A percentile compares a stretch with the other conserved stretches of the same genome.
phyloP scores from a whole-genome alignment of 2,888 invertebrate genomes.

The Chymomyza caudatula region DNA sequence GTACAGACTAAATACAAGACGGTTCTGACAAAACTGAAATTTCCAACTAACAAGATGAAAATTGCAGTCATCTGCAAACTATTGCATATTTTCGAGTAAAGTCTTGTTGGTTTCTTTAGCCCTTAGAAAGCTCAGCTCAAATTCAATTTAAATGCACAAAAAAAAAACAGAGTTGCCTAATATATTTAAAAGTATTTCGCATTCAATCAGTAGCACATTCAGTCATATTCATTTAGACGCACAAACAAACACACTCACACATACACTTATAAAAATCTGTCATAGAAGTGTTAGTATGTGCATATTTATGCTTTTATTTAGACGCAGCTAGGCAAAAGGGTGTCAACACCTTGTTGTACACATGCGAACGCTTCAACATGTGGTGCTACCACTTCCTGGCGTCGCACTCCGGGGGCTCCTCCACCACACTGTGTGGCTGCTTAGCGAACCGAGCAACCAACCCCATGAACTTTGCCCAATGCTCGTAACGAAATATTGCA shows the following conservation, averaged over 20 bases:
- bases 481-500: neutral
- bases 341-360: neutral
- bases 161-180: neutral
- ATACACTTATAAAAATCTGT: neutral
- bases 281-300: neutral
- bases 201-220: conserved; percentile 12
- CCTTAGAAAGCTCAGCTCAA: no score
- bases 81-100: no score
- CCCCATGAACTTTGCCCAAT: neutral
- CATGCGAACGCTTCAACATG: neutral
- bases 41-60: no score
- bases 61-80: no score
- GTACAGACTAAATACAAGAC: no score
- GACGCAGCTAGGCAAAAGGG: conserved; percentile 7
- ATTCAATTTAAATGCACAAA: neutral
- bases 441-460: neutral
- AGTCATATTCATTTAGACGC: conserved; percentile 12
- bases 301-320: conserved; percentile 18
- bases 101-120: no score
- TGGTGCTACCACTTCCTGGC: neutral
- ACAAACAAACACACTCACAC: neutral
- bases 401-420: neutral
- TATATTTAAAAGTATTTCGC: neutral
- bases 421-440: neutral
- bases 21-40: no score